phyloP scores from a whole-genome alignment of 2,113 vertebrate genomes.

The Grus americana region DNA sequence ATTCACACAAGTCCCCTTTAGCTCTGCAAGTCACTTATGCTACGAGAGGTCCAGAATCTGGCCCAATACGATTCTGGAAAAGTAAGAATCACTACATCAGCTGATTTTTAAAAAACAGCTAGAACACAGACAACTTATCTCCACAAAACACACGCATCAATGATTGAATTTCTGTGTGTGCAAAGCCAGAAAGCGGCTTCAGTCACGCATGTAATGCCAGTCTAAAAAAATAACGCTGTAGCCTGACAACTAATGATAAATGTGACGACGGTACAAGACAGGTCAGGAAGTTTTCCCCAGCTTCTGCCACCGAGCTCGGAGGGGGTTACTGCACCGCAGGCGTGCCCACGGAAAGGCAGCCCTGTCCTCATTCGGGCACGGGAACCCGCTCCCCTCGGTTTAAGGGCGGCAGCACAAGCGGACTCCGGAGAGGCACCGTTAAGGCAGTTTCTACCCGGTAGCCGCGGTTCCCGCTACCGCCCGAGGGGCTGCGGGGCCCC shows the following conservation, averaged over 20 bases:
- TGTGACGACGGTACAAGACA: not conserved
- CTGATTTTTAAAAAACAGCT: too few relatives aligned
- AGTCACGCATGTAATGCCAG: not conserved
- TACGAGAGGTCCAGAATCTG: not conserved
- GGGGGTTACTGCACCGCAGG: rapidly evolving
- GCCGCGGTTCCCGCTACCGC: not conserved
- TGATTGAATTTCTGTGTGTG: not conserved
- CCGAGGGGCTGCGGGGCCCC: not conserved
- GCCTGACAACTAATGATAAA: not conserved
- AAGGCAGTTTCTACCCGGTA: not conserved
- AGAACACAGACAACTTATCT: not conserved
- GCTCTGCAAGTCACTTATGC: not conserved
- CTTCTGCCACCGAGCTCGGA: not conserved
- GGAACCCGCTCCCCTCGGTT: not conserved
- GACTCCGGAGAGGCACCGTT: too few relatives aligned
- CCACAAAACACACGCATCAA: not conserved
- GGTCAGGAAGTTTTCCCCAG: not conserved
- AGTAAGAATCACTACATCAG: not conserved
- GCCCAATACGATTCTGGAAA: not conserved
- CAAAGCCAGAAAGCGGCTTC: not conserved
- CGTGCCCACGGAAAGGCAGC: not conserved
- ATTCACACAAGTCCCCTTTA: not conserved
- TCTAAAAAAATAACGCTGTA: not conserved
- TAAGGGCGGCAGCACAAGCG: too few relatives aligned
- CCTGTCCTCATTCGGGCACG: not conserved